These are phyloP conservation scores for Lasius platythorax DNA, from an alignment of 2,888 invertebrate genomes.

Conservation along the genomic window DNA sequence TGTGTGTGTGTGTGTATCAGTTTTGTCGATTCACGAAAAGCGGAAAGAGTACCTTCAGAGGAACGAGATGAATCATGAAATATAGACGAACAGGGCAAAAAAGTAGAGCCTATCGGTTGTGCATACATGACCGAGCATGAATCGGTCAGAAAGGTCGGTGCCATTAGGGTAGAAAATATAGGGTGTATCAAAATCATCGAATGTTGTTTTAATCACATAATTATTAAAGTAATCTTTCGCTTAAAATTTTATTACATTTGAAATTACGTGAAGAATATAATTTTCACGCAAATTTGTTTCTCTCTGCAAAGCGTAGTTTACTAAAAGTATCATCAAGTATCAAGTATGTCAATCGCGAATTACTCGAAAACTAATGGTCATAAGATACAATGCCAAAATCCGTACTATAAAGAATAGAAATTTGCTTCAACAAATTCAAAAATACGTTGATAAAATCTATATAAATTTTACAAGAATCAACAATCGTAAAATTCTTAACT, in stretches of 20 bases:
- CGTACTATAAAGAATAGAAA: neutral
- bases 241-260: neutral
- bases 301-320: neutral
- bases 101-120: neutral
- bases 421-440: neutral
- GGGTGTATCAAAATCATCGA: neutral
- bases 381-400: neutral
- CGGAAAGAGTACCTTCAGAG: conserved; percentile 4
- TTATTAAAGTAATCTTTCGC: neutral
- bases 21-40: conserved; percentile 1
- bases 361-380: neutral
- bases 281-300: neutral
- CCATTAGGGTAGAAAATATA: neutral
- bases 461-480: too few species aligned
- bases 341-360: neutral
- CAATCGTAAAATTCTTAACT: too few species aligned
- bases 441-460: too few species aligned
- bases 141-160: neutral
- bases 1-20: neutral
- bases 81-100: neutral
- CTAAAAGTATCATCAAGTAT: neutral
- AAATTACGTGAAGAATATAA: conserved; percentile 3
- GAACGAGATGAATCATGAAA: conserved; percentile 20
- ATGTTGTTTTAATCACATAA: neutral
- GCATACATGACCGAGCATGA: neutral